A percentile compares a stretch with the other conserved stretches of the same genome.
Conservation (phyloP, 2,113 vertebrate genomes). For the Sorex fumeus region DNA sequence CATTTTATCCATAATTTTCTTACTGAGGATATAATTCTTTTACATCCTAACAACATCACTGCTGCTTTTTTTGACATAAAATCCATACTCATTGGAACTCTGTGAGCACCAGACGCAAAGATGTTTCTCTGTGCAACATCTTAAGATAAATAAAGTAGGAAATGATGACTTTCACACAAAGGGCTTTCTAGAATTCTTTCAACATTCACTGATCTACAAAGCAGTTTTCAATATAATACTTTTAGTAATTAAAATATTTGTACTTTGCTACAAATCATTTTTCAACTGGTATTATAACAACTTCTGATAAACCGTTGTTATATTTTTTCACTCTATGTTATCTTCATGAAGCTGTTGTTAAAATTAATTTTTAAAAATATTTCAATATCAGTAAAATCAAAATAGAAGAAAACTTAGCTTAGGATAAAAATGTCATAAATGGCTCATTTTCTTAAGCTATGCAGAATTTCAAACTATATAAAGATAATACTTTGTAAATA, state of each 20-base stretch:
- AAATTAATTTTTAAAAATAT: conserved; percentile 14
- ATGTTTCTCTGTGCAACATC: conserved; percentile 69
- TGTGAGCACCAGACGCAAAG: conserved; percentile 69
- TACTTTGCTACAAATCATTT: conserved; percentile 75
- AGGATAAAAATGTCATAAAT: not conserved
- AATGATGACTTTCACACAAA: conserved; percentile 81
- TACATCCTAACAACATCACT: conserved; percentile 65
- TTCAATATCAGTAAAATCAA: conserved; percentile 69
- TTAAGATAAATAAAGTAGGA: conserved; percentile 78
- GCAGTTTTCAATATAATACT: conserved; percentile 80
- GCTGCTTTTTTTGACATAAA: conserved; percentile 82
- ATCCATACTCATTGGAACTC: conserved; percentile 80
- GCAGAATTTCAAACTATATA: conserved; percentile 48
- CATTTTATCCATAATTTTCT: conserved; percentile 45
- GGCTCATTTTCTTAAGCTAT: conserved; percentile 60
- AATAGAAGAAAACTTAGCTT: conserved; percentile 64
- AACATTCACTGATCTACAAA: conserved; percentile 77
- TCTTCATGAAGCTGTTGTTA: conserved; percentile 43
- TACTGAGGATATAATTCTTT: conserved; percentile 74
- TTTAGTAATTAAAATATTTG: conserved; percentile 86
- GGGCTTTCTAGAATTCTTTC: conserved; percentile 72
- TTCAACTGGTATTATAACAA: conserved; percentile 52
- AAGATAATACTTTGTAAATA: not conserved
- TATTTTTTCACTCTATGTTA: conserved; percentile 59
- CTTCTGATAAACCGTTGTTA: conserved; percentile 77